Evolutionary conservation across 35 echinoderm and acorn worm genomes (phyloP).

Genomic region (Nesometra sesokonis): DNA sequence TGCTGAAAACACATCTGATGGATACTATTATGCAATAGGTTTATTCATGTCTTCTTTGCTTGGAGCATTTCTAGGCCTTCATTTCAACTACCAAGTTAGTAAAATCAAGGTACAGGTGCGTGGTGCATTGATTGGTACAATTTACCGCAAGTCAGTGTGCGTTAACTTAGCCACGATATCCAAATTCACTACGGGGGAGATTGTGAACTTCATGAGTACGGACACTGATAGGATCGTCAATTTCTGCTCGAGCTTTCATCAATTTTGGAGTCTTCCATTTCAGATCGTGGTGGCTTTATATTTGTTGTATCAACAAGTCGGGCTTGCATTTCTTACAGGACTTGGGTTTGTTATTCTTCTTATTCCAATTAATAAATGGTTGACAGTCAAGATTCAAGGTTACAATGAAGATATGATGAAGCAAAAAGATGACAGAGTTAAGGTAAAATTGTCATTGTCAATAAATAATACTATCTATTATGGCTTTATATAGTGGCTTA

Average conservation of each 20-base stretch:
- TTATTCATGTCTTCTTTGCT: slow-evolving; percentile 61
- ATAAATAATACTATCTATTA: too few relatives aligned
- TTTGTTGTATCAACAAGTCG: slow-evolving; percentile 67
- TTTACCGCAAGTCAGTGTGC: slow-evolving; percentile 73
- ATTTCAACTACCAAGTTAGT: slow-evolving; percentile 83
- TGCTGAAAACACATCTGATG: slow-evolving; percentile 27
- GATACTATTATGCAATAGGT: slow-evolving; percentile 77
- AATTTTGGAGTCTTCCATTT: slow-evolving; percentile 93
- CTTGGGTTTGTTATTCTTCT: slow-evolving; percentile 63
- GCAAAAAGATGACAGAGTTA: slow-evolving; percentile 82
- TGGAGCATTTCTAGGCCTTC: slow-evolving; percentile 50
- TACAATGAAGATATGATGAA: slow-evolving; percentile 79
- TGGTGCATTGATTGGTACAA: slow-evolving; percentile 62
- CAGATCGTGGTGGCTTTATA: slow-evolving; percentile 72
- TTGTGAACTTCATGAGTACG: slow-evolving; percentile 99
- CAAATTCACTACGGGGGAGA: slow-evolving; percentile 72
- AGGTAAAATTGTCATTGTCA: too few relatives aligned
- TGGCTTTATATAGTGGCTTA: too few relatives aligned
- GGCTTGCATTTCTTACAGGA: slow-evolving; percentile 47
- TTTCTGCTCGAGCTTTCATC: slow-evolving; percentile 92
- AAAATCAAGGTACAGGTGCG: slow-evolving; percentile 65
- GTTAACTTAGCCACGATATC: slow-evolving; percentile 60
- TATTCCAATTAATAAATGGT: slow-evolving; percentile 79
- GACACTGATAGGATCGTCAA: slow-evolving; percentile 83
- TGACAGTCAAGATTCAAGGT: slow-evolving; percentile 73